Conservation (phyloP, 2,797 vertebrate genomes). For the Eidolon dupreanum region DNA sequence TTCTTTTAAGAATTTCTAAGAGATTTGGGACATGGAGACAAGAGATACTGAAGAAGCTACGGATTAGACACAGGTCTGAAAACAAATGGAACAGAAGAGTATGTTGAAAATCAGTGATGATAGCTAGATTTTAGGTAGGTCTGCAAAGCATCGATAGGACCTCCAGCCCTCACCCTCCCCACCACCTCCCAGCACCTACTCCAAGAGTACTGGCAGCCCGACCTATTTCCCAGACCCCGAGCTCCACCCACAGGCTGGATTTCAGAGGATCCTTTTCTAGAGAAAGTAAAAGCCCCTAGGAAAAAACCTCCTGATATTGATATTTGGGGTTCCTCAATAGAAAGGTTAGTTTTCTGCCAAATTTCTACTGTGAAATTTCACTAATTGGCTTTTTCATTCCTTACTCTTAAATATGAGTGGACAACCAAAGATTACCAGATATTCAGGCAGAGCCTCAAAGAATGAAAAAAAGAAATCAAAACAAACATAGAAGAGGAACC, state of each 20-base stretch:
- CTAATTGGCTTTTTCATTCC: neutral
- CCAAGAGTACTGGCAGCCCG: neutral
- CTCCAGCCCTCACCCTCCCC: neutral
- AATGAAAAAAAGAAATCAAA: neutral
- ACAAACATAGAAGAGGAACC: neutral
- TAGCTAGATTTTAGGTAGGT: neutral
- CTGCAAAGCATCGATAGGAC: neutral
- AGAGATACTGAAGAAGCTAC: neutral
- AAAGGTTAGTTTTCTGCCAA: neutral
- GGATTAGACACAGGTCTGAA: neutral
- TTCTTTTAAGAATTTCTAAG: neutral
- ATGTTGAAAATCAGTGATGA: neutral
- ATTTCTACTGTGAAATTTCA: neutral
- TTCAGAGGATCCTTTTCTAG: neutral
- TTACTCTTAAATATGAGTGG: neutral
- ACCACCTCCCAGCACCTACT: too few relatives aligned
- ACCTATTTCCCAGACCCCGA: neutral
- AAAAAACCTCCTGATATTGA: neutral
- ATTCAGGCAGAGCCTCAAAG: neutral
- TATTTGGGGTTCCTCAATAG: neutral
- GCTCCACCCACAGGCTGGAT: neutral
- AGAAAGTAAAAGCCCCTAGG: neutral
- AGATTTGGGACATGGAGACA: neutral
- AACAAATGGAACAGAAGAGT: neutral
- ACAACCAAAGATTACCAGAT: neutral